Base-by-base conservation (phyloP, 2,888 invertebrate genomes). In the Ypsolopha scabrella region DNA sequence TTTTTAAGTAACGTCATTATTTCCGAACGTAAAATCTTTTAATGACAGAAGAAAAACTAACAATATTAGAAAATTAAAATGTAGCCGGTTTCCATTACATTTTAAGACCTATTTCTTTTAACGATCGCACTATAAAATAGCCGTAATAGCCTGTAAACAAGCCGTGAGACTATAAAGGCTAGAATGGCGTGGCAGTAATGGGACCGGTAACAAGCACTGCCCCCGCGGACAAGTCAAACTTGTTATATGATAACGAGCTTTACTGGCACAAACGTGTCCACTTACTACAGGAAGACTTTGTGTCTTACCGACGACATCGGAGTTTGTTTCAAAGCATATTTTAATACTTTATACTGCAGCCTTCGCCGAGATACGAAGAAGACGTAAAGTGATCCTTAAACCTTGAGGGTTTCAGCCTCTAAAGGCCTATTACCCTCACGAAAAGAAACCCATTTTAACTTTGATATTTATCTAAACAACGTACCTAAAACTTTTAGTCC, bases 201-300 rank as follows among this genome's bases (percentile, higher is more conserved):
- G n/a, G 37, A 11, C 14, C 10, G 9, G 41, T 51, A 51, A 51
- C 51, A 43, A 48, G 49, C 48, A 43, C 47, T 51, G 52, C 49
- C 53, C 55, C 53, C 51, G 49, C 49, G 52, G 51, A 54, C 56
- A 54, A 56, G 56, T 55, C 53, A 44, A 50, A 49, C 58, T 56
- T 59, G 57, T 62, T 60, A 60, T 55, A 54, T 58, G 55, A 58
- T 60, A 60, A 61, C 56, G 55, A 60, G 57, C 56, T 57, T 56
- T 59, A 56, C 38, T 24, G 14, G 37, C 24, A 14, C 48, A n/a
- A 46, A 46, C 46, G 34, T 46, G 11, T 46, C 34, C 46, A 35
- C 46, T 46, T 46, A n/a, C 11, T 34, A 35, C n/a, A 34, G 45
- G 7, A 35, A 43, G 10, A 35, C 35, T 35, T 46, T 46, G 13